Evolutionary conservation across 2,888 invertebrate species (phyloP).

Genomic region (Drosophila maculinotata): DNA sequence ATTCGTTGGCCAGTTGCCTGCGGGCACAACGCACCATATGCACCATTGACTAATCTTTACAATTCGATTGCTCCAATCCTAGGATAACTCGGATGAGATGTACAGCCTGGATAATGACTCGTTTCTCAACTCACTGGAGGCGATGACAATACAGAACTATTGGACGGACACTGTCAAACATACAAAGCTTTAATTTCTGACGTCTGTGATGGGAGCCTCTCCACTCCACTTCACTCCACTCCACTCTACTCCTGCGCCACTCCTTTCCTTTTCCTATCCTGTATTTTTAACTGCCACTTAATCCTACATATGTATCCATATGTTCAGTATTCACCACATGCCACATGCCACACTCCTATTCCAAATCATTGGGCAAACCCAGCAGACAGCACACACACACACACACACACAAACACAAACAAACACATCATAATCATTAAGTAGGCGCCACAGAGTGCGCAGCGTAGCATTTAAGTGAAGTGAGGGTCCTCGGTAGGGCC

Average conservation of each 20-base stretch:
- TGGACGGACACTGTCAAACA: conserved; percentile 97
- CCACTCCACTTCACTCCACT: too few species aligned
- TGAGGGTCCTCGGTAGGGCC: conserved; percentile 3
- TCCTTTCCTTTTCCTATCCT: neutral
- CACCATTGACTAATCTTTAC: neutral
- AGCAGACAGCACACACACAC: too few species aligned
- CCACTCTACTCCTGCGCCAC: neutral
- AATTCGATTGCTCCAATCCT: neutral
- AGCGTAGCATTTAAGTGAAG: conserved; percentile 49
- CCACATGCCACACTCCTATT: neutral
- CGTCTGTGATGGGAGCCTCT: conserved; percentile 16
- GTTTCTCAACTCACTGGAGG: conserved; percentile 95
- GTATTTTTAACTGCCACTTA: neutral
- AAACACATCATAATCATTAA: conserved; percentile 54
- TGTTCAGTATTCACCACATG: neutral
- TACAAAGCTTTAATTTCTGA: conserved; percentile 90
- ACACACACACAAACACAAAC: conserved; percentile 11
- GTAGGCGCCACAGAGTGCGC: conserved; percentile 40
- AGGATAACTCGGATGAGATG: conserved; percentile 98
- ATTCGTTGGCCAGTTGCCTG: conserved; percentile 80
- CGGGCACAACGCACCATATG: neutral
- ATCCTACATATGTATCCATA: conserved; percentile 9
- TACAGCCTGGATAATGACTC: conserved; percentile 97
- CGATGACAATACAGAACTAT: conserved; percentile 97
- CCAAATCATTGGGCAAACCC: conserved; percentile 5